A percentile compares a stretch with the other conserved stretches of the same genome.
phyloP scores from a whole-genome alignment of 2,888 invertebrate genomes.

The Lapara coniferarum region DNA sequence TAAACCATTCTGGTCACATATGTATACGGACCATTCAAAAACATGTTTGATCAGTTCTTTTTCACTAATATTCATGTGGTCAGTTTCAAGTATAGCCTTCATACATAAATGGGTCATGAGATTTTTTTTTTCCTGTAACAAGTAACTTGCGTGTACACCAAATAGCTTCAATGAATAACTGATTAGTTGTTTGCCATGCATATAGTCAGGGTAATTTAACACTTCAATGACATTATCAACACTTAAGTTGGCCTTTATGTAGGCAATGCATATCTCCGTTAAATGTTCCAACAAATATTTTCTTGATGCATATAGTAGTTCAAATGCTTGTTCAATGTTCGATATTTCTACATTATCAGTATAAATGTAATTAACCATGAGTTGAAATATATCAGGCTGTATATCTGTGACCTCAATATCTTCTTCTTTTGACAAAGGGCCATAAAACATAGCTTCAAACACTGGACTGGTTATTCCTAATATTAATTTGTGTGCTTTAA shows the following conservation, averaged over 20 bases:
- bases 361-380: slow-evolving; percentile 85
- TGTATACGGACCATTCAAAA: slow-evolving; percentile 81
- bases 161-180: slow-evolving; percentile 81
- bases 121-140: slow-evolving; percentile 76
- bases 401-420: slow-evolving; percentile 84
- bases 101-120: slow-evolving; percentile 79
- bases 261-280: slow-evolving; percentile 76
- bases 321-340: slow-evolving; percentile 84
- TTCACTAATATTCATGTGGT: slow-evolving; percentile 79
- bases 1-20: slow-evolving; percentile 74
- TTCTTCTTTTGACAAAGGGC: slow-evolving; percentile 79
- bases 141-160: slow-evolving; percentile 80
- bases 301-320: slow-evolving; percentile 85
- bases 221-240: slow-evolving; percentile 83
- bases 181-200: slow-evolving; percentile 82
- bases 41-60: slow-evolving; percentile 79
- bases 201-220: slow-evolving; percentile 84
- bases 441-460: slow-evolving; percentile 88
- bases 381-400: slow-evolving; percentile 84
- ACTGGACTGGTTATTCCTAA: slow-evolving; percentile 87
- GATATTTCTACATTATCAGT: slow-evolving; percentile 82
- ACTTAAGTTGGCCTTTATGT: slow-evolving; percentile 80
- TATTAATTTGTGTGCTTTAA: slow-evolving; percentile 85
- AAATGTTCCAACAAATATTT: slow-evolving; percentile 85
- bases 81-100: slow-evolving; percentile 75